Conservation (phyloP, 1,140 invertebrate species). For the Bemisia tabaci region DNA sequence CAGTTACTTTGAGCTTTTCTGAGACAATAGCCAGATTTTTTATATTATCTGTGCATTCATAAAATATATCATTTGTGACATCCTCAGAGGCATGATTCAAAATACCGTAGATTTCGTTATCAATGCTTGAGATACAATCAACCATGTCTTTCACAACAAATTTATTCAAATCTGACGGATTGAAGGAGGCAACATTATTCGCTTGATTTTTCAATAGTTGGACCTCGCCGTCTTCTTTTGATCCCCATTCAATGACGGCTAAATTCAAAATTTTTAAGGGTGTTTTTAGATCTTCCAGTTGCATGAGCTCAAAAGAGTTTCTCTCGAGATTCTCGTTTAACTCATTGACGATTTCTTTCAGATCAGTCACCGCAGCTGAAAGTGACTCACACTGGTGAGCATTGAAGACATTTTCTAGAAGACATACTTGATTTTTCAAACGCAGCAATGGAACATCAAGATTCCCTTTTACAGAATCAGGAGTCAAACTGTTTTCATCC, state of each 20-base stretch:
- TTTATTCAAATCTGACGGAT: neutral
- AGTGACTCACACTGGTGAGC: neutral
- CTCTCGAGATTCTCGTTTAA: neutral
- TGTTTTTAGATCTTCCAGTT: neutral
- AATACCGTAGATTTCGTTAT: neutral
- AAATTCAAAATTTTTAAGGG: neutral
- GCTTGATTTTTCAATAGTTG: neutral
- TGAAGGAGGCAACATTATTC: neutral
- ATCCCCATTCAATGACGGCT: neutral
- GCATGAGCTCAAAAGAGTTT: neutral
- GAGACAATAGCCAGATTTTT: neutral
- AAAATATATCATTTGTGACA: neutral
- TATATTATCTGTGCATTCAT: neutral
- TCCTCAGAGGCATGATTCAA: neutral
- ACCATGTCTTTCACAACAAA: neutral
- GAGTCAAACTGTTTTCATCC: neutral
- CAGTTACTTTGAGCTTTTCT: neutral
- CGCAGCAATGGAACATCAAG: neutral
- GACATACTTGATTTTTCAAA: neutral
- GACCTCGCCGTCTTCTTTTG: neutral
- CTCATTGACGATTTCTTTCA: neutral
- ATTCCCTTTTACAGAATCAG: neutral
- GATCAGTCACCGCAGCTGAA: neutral
- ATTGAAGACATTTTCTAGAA: neutral
- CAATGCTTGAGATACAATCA: neutral